Evolutionary conservation across 1,140 invertebrate genomes (phyloP).

Genomic region (Chionoecetes opilio): DNA sequence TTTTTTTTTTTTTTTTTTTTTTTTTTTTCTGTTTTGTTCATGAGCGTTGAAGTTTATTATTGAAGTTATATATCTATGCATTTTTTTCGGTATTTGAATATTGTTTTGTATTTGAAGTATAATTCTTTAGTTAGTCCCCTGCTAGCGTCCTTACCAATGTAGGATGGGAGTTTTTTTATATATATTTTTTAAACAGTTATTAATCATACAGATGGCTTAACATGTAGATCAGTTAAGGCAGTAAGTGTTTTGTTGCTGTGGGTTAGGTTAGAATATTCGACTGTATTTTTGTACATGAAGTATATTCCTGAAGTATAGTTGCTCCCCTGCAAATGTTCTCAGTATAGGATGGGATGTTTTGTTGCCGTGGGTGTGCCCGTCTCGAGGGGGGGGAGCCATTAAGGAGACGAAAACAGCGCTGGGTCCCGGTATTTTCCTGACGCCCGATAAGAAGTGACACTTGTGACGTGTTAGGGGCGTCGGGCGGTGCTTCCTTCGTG

Average conservation of each 20-base stretch:
- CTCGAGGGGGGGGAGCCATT: neutral
- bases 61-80: neutral
- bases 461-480: neutral
- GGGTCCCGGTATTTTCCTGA: neutral
- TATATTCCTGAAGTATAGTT: too few species aligned
- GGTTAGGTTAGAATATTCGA: too few species aligned
- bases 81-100: neutral
- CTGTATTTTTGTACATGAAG: too few species aligned
- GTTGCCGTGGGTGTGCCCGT: constrained; percentile 7
- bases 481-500: neutral
- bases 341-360: constrained; percentile 1
- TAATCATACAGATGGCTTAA: too few species aligned
- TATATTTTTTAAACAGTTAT: too few species aligned
- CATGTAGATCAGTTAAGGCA: too few species aligned
- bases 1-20: neutral
- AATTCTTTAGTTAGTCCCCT: too few species aligned
- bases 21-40: neutral
- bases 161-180: too few species aligned
- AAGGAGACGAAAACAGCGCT: constrained; percentile 14
- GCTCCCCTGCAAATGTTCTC: too few species aligned
- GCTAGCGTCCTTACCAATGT: too few species aligned
- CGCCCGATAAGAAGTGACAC: constrained; percentile 3
- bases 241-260: too few species aligned
- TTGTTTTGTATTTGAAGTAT: too few species aligned
- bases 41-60: neutral